These are phyloP conservation scores for Caprella mutica DNA, from an alignment of 2,888 invertebrate species.

Conservation along the genomic window DNA sequence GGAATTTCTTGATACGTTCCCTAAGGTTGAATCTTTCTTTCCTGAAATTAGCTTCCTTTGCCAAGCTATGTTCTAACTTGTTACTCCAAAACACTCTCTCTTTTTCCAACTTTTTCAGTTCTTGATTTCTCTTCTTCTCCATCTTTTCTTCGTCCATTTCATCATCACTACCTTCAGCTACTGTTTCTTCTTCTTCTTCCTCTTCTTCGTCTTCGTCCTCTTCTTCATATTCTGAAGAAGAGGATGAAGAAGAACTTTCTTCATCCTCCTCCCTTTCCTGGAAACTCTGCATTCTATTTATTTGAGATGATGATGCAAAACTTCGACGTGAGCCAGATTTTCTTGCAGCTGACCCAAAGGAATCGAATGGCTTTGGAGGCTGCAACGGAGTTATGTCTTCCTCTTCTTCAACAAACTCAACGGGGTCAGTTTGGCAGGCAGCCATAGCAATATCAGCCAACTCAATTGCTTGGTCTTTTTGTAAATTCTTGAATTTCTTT, in stretches of 20 bases:
- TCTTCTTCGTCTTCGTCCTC: conserved; percentile 4
- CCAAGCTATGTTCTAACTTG: conserved; percentile 39
- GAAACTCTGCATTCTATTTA: conserved; percentile 30
- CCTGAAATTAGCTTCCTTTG: conserved; percentile 41
- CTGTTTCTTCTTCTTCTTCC: conserved; percentile 52
- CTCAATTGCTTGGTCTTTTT: conserved; percentile 29
- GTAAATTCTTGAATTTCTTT: conserved; percentile 29
- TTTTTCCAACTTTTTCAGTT: conserved; percentile 50
- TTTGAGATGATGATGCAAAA: conserved; percentile 20
- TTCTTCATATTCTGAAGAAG: conserved; percentile 1
- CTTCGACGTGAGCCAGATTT: conserved; percentile 23
- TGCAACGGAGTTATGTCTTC: neutral
- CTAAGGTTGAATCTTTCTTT: conserved; percentile 66
- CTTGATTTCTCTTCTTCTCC: conserved; percentile 35
- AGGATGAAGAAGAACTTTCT: conserved; percentile 12
- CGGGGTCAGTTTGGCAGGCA: conserved; percentile 27
- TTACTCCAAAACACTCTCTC: conserved; percentile 55
- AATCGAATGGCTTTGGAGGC: conserved; percentile 3
- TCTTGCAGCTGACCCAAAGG: conserved; percentile 1
- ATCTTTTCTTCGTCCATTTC: conserved; percentile 33
- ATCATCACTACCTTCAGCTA: conserved; percentile 51
- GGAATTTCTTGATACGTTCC: conserved; percentile 54
- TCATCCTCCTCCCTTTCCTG: conserved; percentile 14
- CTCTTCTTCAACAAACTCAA: conserved; percentile 12
- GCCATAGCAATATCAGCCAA: conserved; percentile 28